Evolutionary conservation across 2,888 invertebrate genomes (phyloP).

Genomic region (Dromius quadrimaculatus): DNA sequence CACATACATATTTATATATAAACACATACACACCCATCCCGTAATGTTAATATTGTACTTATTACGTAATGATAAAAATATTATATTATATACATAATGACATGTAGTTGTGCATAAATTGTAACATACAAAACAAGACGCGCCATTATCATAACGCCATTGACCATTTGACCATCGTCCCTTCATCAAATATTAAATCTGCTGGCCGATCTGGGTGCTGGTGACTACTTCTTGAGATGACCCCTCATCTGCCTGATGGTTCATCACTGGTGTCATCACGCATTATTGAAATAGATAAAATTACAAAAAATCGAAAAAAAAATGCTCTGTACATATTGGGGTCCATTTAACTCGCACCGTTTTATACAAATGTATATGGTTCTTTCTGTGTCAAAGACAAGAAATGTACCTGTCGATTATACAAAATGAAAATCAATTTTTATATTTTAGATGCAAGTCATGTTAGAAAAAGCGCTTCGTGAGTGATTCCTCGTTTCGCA

Average conservation of each 20-base stretch:
- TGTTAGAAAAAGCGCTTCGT: slow-evolving; percentile 51
- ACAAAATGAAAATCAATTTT: slow-evolving; percentile 50
- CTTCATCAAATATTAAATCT: slow-evolving; percentile 21
- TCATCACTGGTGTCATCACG: slow-evolving; percentile 31
- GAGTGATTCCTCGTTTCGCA: slow-evolving; percentile 51
- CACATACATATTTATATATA: slow-evolving; percentile 47
- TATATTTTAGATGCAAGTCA: slow-evolving; percentile 53
- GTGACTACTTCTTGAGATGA: slow-evolving; percentile 38
- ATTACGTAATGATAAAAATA: slow-evolving; percentile 38
- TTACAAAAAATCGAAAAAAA: slow-evolving; percentile 33
- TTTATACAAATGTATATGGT: slow-evolving; percentile 63
- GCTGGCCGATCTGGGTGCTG: slow-evolving; percentile 51
- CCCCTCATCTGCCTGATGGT: slow-evolving; percentile 11
- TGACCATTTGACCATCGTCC: slow-evolving; percentile 23
- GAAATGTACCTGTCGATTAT: slow-evolving; percentile 61
- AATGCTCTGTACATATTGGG: slow-evolving; percentile 64
- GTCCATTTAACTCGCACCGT: slow-evolving; percentile 64
- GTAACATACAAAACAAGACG: slow-evolving; percentile 31
- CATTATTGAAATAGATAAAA: slow-evolving; percentile 37
- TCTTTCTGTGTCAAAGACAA: slow-evolving; percentile 62
- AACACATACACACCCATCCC: slow-evolving; percentile 41
- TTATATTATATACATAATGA: slow-evolving; percentile 47
- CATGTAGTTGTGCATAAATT: slow-evolving; percentile 35
- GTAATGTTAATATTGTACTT: slow-evolving; percentile 38
- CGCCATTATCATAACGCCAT: slow-evolving; percentile 14